Evolutionary conservation across 2,888 invertebrate species (phyloP).

Genomic region (Diarsia mendica): DNA sequence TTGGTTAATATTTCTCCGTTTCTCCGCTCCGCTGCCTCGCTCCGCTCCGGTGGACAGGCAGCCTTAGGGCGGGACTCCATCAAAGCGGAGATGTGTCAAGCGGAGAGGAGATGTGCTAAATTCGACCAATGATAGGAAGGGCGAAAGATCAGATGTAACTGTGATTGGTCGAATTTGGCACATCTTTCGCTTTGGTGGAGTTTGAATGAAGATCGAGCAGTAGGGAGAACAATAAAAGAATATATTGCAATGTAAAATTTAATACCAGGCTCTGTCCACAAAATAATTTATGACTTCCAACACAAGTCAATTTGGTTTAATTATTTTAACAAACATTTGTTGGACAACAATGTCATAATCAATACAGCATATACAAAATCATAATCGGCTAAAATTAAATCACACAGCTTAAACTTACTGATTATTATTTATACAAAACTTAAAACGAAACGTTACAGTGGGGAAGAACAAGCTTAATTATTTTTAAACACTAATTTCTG

Average conservation of each 20-base stretch:
- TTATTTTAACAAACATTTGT: constrained; percentile 62
- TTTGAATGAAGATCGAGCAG: neutral
- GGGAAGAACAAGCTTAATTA: constrained; percentile 58
- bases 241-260: constrained; percentile 74
- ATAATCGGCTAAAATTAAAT: constrained; percentile 72
- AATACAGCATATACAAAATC: constrained; percentile 69
- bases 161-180: no score
- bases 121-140: no score
- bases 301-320: constrained; percentile 67
- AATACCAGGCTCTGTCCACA: constrained; percentile 79
- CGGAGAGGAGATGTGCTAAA: no score
- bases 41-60: no score
- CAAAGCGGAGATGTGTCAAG: no score
- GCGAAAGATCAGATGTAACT: no score
- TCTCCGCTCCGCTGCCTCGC: no score
- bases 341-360: constrained; percentile 66
- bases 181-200: no score
- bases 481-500: constrained; percentile 66
- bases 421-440: constrained; percentile 67
- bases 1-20: no score
- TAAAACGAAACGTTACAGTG: constrained; percentile 64
- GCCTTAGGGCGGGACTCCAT: no score
- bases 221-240: constrained; percentile 53
- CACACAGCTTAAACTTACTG: constrained; percentile 72
- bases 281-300: constrained; percentile 75